These are phyloP conservation scores for Anguilla obscura DNA, from an alignment of 2,797 vertebrate genomes.

Conservation along the genomic window DNA sequence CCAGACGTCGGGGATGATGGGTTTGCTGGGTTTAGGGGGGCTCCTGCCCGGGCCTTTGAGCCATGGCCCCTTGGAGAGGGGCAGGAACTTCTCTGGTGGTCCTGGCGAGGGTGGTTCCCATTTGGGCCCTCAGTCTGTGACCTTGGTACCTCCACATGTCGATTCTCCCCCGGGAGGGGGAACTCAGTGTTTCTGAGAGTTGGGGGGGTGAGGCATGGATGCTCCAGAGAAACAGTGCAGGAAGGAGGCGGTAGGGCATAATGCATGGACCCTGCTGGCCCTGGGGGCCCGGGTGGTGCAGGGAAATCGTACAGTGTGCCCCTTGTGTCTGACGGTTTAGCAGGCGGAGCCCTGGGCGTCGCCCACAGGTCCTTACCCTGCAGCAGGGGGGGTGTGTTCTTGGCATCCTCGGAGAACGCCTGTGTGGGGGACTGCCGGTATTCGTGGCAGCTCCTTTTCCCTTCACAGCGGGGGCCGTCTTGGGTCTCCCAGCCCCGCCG, in stretches of 20 bases:
- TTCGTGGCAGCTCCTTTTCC: background rate
- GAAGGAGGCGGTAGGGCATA: background rate
- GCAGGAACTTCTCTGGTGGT: background rate
- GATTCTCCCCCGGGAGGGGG: constrained; percentile 40
- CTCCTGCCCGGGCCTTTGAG: background rate
- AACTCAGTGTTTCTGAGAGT: constrained; percentile 27
- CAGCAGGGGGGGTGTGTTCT: background rate
- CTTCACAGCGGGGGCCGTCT: background rate
- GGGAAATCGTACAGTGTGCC: background rate
- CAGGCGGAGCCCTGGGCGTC: background rate
- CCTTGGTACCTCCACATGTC: constrained; percentile 23
- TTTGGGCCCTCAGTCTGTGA: background rate
- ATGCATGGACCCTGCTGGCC: background rate
- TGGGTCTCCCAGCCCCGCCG: background rate
- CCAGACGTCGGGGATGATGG: constrained; percentile 8
- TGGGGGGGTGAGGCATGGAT: background rate
- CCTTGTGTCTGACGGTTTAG: background rate
- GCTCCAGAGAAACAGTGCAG: background rate
- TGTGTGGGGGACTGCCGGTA: background rate
- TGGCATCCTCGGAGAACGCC: background rate
- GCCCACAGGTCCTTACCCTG: constrained; percentile 9
- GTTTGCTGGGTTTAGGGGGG: constrained; percentile 42
- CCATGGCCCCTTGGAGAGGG: background rate
- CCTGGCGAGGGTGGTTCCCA: background rate
- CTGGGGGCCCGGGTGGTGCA: background rate